phyloP scores from a whole-genome alignment of 2,113 vertebrate species.

The Podarcis cretensis region DNA sequence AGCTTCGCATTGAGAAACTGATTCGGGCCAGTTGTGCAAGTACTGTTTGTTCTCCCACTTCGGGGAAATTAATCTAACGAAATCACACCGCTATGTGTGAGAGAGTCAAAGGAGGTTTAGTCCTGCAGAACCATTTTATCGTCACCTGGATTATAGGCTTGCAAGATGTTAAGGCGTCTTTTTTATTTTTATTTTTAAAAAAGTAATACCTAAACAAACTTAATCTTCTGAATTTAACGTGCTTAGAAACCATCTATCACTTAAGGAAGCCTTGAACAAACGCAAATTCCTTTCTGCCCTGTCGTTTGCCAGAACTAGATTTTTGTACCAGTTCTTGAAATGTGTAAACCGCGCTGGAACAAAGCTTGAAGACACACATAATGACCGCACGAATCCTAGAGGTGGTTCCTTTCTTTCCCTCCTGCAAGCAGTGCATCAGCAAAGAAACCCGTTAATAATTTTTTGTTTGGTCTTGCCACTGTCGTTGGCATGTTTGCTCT shows the following conservation, averaged over 20 bases:
- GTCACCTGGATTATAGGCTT: background rate
- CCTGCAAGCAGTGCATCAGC: slow-evolving; percentile 50
- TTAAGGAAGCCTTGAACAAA: slow-evolving; percentile 53
- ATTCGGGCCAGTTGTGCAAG: background rate
- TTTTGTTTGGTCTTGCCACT: slow-evolving; percentile 1
- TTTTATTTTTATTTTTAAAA: background rate
- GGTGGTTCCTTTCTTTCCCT: slow-evolving; percentile 43
- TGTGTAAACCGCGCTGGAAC: slow-evolving; percentile 41
- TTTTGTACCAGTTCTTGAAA: slow-evolving; percentile 11
- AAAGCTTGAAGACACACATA: slow-evolving; percentile 58
- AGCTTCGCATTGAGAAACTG: background rate
- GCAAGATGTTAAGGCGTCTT: slow-evolving; percentile 25
- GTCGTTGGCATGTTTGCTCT: slow-evolving; percentile 43
- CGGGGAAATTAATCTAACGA: background rate
- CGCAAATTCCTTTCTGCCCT: slow-evolving; percentile 60
- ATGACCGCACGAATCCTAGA: slow-evolving; percentile 30
- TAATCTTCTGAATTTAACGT: slow-evolving; percentile 41
- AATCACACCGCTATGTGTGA: background rate
- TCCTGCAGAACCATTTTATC: background rate
- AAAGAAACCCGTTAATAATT: slow-evolving; percentile 38
- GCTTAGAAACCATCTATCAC: slow-evolving; percentile 60
- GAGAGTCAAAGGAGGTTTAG: background rate
- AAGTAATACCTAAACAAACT: slow-evolving; percentile 24
- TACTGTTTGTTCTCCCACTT: background rate
- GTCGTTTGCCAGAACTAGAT: slow-evolving; percentile 51